Percentiles rank a stretch among this genome's conserved stretches.
phyloP scores from a whole-genome alignment of 2,113 vertebrate species.

The Merops nubicus region DNA sequence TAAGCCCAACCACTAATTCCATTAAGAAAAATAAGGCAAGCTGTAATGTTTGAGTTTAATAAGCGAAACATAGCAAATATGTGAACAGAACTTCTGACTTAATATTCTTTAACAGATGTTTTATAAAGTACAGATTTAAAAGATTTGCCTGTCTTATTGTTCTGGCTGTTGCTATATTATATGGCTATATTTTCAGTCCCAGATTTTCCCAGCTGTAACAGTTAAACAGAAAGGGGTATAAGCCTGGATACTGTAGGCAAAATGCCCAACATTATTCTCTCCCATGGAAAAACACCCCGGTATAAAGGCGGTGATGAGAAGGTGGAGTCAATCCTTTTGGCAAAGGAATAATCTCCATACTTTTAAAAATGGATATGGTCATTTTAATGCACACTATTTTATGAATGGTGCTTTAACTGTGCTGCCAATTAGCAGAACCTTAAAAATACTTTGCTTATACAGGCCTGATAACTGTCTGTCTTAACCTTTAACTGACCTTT shows the following conservation, averaged over 20 bases:
- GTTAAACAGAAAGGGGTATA: slow-evolving; percentile 33
- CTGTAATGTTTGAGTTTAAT: slow-evolving; percentile 47
- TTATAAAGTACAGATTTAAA: slow-evolving; percentile 65
- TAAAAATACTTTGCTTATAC: slow-evolving; percentile 46
- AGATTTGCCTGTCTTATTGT: slow-evolving; percentile 64
- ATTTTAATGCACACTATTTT: slow-evolving; percentile 48
- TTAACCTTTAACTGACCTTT: slow-evolving; percentile 60
- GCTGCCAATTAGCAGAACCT: slow-evolving; percentile 51
- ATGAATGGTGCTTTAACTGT: slow-evolving; percentile 54
- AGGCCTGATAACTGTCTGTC: slow-evolving; percentile 54
- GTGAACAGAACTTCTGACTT: slow-evolving; percentile 63
- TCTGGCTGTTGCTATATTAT: slow-evolving; percentile 27
- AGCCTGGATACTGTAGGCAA: slow-evolving; percentile 34
- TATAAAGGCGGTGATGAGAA: background rate
- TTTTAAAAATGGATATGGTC: slow-evolving; percentile 23
- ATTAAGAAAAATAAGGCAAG: slow-evolving; percentile 53
- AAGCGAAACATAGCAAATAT: slow-evolving; percentile 54
- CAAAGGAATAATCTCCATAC: slow-evolving; percentile 21
- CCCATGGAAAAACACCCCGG: background rate
- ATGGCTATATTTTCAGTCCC: slow-evolving; percentile 15
- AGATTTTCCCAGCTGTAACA: slow-evolving; percentile 61
- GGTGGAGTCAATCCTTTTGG: slow-evolving; percentile 34
- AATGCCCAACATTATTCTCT: slow-evolving; percentile 50
- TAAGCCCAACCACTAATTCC: slow-evolving; percentile 17
- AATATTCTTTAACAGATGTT: slow-evolving; percentile 66